These are phyloP conservation scores for Anagyrus pseudococci DNA, from an alignment of 2,888 invertebrate genomes.

Conservation along the genomic window DNA sequence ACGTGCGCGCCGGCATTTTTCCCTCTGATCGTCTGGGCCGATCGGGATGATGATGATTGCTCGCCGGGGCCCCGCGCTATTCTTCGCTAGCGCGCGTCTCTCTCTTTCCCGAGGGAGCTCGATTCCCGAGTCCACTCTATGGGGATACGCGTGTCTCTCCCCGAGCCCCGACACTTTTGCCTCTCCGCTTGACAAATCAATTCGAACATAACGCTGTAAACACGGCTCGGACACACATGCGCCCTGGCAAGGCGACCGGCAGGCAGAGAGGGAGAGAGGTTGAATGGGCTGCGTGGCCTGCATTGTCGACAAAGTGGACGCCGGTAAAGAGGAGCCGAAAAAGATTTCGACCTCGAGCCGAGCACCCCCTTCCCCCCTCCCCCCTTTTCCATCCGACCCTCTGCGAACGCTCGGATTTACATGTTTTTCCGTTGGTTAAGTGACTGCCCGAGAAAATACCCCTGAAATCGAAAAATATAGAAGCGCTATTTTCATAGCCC, in stretches of 20 bases:
- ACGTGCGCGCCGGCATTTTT: too few species aligned
- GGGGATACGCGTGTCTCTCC: slow-evolving; percentile 38
- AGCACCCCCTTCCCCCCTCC: not conserved
- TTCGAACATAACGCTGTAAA: slow-evolving; percentile 58
- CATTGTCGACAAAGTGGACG: slow-evolving; percentile 26
- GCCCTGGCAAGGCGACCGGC: too few species aligned
- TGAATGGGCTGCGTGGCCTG: not conserved
- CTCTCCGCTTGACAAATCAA: slow-evolving; percentile 55
- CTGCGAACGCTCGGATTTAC: slow-evolving; percentile 11
- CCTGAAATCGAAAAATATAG: too few species aligned
- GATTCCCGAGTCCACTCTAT: slow-evolving; percentile 52
- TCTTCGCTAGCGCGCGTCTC: not conserved
- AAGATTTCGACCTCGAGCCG: not conserved
- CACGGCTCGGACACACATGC: slow-evolving; percentile 42
- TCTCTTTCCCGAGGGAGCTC: slow-evolving; percentile 34
- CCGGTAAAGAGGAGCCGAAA: slow-evolving; percentile 4
- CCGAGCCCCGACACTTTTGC: slow-evolving; percentile 30
- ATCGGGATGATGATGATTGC: slow-evolving; percentile 53
- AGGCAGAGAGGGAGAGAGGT: slow-evolving; percentile 21
- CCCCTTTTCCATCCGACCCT: not conserved
- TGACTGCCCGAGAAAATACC: too few species aligned
- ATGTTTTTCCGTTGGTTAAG: slow-evolving; percentile 25
- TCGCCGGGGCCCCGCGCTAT: slow-evolving; percentile 33
- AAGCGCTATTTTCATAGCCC: too few species aligned
- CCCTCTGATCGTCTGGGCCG: too few species aligned